Conservation (phyloP, 1,140 invertebrate species). For the Procambarus clarkii region DNA sequence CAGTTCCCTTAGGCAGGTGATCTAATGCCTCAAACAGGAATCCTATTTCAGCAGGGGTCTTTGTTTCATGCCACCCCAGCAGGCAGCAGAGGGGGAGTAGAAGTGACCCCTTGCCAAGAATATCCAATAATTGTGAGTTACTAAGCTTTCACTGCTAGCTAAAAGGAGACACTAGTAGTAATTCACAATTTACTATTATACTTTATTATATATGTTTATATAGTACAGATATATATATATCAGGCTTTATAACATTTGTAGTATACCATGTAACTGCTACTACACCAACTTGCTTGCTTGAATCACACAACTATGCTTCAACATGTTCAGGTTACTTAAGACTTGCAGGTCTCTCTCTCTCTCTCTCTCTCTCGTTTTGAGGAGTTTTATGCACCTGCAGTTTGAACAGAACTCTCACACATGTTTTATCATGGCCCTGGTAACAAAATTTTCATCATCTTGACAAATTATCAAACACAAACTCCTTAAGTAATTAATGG, state of each 20-base stretch:
- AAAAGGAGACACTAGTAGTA: background rate
- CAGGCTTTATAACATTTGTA: background rate
- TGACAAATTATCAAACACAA: background rate
- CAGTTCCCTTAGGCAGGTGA: too few species aligned
- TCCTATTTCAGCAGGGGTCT: too few species aligned
- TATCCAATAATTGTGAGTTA: too few species aligned
- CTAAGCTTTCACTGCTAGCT: too few species aligned
- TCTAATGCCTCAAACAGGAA: too few species aligned
- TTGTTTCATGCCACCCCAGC: too few species aligned
- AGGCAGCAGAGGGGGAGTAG: too few species aligned
- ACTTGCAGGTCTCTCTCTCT: too few species aligned
- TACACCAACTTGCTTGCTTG: background rate
- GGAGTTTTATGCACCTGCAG: background rate
- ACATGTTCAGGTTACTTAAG: background rate
- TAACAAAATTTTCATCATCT: background rate
- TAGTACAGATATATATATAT: background rate
- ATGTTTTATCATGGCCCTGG: background rate
- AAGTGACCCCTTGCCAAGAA: too few species aligned
- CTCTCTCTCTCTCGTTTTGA: too few species aligned
- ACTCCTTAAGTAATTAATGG: background rate
- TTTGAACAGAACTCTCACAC: background rate
- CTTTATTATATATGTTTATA: slow-evolving; percentile 17
- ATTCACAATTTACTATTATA: slow-evolving; percentile 1
- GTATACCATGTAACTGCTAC: slow-evolving; percentile 12
- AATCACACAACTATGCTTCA: background rate